These are phyloP conservation scores for Aradophagus sp. DNA, from an alignment of 1,140 invertebrate species.

Conservation along the genomic window DNA sequence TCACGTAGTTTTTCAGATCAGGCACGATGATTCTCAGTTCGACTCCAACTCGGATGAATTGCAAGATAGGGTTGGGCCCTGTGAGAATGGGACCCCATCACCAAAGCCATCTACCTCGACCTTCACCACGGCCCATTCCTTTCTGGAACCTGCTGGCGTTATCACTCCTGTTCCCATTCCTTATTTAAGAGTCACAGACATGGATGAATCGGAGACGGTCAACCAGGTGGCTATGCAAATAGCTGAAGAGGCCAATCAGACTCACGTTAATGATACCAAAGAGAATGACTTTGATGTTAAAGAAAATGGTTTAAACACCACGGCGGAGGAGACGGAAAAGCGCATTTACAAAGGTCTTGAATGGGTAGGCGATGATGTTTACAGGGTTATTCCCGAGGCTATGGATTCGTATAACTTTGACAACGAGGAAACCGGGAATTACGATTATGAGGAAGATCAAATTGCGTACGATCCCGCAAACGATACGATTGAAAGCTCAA, in stretches of 20 bases:
- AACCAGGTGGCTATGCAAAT: too few relatives aligned
- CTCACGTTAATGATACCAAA: slow-evolving; percentile 26
- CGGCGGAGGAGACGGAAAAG: slow-evolving; percentile 28
- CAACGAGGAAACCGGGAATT: slow-evolving; percentile 40
- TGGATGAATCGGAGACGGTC: background rate
- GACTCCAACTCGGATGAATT: slow-evolving; percentile 61
- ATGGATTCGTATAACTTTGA: slow-evolving; percentile 49
- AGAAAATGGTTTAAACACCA: slow-evolving; percentile 10
- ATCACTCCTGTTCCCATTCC: slow-evolving; percentile 28
- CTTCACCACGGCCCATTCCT: slow-evolving; percentile 23
- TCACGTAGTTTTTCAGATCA: slow-evolving; percentile 71
- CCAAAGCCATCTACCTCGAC: background rate
- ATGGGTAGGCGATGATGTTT: slow-evolving; percentile 71
- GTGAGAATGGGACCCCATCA: slow-evolving; percentile 3
- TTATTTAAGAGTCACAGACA: slow-evolving; percentile 18
- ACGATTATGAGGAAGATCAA: slow-evolving; percentile 49
- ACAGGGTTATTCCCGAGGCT: slow-evolving; percentile 67
- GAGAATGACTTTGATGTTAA: slow-evolving; percentile 3
- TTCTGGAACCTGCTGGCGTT: slow-evolving; percentile 38
- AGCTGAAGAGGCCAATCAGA: slow-evolving; percentile 16
- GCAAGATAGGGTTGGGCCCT: background rate
- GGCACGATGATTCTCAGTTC: slow-evolving; percentile 69
- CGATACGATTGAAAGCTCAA: slow-evolving; percentile 26
- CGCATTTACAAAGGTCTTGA: slow-evolving; percentile 69
- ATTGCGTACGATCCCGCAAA: slow-evolving; percentile 39